A percentile compares a stretch with the other conserved stretches of the same genome.
Evolutionary conservation across 2,888 invertebrate species (phyloP).

Genomic region (Polylopha cassiicola): DNA sequence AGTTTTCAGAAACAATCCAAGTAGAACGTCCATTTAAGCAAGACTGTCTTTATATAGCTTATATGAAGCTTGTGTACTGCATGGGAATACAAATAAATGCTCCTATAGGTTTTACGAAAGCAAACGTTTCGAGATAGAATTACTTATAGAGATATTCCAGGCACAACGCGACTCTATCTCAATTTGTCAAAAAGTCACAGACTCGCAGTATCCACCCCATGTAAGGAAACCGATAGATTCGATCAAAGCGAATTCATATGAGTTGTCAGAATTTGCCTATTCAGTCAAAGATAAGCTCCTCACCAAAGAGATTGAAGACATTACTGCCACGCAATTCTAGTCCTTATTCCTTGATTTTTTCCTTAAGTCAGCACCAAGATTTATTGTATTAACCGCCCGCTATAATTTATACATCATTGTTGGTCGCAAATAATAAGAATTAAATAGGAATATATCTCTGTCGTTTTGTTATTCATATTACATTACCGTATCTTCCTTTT

Average conservation of each 20-base stretch:
- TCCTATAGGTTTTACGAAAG: too few species aligned
- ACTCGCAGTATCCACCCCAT: slow-evolving; percentile 17
- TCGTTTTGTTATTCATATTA: slow-evolving; percentile 77
- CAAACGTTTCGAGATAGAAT: too few species aligned
- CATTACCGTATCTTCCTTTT: slow-evolving; percentile 76
- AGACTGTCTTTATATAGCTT: too few species aligned
- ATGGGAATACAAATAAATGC: too few species aligned
- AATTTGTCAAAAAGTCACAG: slow-evolving; percentile 22
- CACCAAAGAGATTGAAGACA: slow-evolving; percentile 18
- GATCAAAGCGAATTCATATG: slow-evolving; percentile 23
- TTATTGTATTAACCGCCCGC: slow-evolving; percentile 41
- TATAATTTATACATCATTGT: slow-evolving; percentile 64
- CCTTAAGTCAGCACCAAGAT: slow-evolving; percentile 32
- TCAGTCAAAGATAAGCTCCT: slow-evolving; percentile 23
- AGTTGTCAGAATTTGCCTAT: slow-evolving; percentile 23
- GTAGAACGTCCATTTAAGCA: too few species aligned
- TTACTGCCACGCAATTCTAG: slow-evolving; percentile 9
- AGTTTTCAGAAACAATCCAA: too few species aligned
- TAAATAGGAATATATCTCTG: slow-evolving; percentile 72
- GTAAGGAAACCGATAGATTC: slow-evolving; percentile 19
- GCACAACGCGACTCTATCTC: slow-evolving; percentile 21
- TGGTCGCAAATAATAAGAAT: slow-evolving; percentile 65
- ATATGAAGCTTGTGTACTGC: too few species aligned
- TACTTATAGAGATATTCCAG: too few species aligned
- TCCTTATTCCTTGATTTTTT: slow-evolving; percentile 11